phyloP scores from a whole-genome alignment of 2,888 invertebrate genomes.

The Lasius platythorax region DNA sequence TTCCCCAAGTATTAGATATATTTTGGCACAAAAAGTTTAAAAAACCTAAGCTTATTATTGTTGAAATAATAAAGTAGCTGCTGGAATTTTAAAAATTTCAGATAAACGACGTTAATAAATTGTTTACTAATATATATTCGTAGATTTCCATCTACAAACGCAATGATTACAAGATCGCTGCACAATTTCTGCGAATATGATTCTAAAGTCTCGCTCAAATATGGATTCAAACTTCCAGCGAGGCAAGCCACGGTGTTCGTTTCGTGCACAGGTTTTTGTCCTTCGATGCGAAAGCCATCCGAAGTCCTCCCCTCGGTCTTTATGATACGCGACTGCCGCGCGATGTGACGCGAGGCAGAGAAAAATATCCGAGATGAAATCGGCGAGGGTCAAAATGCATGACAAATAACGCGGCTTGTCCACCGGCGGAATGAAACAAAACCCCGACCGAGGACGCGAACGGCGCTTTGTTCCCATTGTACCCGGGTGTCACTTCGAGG shows the following conservation, averaged over 20 bases:
- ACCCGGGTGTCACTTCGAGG: constrained; percentile 84
- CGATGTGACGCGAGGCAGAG: constrained; percentile 72
- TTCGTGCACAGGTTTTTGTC: constrained; percentile 40
- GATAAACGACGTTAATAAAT: background rate
- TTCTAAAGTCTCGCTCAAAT: background rate
- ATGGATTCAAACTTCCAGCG: background rate
- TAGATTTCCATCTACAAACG: background rate
- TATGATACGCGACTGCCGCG: constrained; percentile 64
- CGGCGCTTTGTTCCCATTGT: constrained; percentile 85
- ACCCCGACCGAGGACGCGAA: constrained; percentile 78
- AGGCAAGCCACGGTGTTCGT: background rate
- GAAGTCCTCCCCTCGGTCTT: constrained; percentile 19
- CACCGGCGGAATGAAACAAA: constrained; percentile 84
- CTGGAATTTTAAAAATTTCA: background rate
- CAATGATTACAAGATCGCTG: background rate
- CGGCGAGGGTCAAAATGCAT: constrained; percentile 83
- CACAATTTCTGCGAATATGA: background rate
- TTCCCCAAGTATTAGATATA: background rate
- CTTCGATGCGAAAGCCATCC: constrained; percentile 47
- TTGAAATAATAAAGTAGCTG: background rate
- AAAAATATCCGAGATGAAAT: constrained; percentile 85
- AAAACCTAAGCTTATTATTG: background rate
- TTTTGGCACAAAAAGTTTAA: background rate
- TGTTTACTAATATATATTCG: background rate
- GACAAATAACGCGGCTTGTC: constrained; percentile 84